Percentiles rank a stretch among this genome's conserved stretches.
These are phyloP conservation scores for Ceratina calcarata DNA, from an alignment of 1,140 invertebrate genomes.

Conservation along the genomic window DNA sequence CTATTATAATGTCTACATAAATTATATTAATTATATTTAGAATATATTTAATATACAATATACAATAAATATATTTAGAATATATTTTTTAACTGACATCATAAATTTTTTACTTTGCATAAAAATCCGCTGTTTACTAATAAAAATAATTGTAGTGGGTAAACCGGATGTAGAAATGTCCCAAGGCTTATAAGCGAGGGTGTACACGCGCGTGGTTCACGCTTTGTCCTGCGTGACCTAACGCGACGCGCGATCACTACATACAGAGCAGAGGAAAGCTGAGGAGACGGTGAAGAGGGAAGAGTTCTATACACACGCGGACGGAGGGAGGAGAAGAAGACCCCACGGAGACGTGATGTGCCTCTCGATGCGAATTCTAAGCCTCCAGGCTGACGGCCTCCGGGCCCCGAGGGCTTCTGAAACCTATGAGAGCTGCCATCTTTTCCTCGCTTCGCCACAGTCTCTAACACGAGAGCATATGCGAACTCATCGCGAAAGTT, in stretches of 20 bases:
- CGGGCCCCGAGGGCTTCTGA: conserved; percentile 52
- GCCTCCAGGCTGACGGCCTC: conserved; percentile 53
- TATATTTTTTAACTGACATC: too few relatives aligned
- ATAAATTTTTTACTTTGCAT: too few relatives aligned
- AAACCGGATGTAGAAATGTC: too few relatives aligned
- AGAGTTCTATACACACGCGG: background rate
- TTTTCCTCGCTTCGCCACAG: conserved; percentile 39
- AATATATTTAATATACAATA: too few relatives aligned
- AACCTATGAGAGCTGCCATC: conserved; percentile 51
- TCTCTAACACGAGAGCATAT: background rate
- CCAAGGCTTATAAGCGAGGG: background rate
- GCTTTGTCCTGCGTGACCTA: conserved; percentile 41
- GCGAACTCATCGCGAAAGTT: too few relatives aligned
- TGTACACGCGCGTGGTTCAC: conserved; percentile 6
- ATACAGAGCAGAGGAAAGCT: background rate
- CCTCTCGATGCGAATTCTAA: conserved; percentile 63
- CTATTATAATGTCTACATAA: too few relatives aligned
- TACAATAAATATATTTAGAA: too few relatives aligned
- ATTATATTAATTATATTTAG: too few relatives aligned
- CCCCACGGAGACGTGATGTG: conserved; percentile 59
- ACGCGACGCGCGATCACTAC: conserved; percentile 33
- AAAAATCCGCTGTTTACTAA: too few relatives aligned
- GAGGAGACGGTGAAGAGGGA: conserved; percentile 32
- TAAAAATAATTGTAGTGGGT: too few relatives aligned
- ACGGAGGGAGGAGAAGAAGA: conserved; percentile 18